Percentiles rank a stretch among this genome's conserved stretches.
phyloP scores from a whole-genome alignment of 2,113 vertebrate species.

The Neolamprologus falcicula region DNA sequence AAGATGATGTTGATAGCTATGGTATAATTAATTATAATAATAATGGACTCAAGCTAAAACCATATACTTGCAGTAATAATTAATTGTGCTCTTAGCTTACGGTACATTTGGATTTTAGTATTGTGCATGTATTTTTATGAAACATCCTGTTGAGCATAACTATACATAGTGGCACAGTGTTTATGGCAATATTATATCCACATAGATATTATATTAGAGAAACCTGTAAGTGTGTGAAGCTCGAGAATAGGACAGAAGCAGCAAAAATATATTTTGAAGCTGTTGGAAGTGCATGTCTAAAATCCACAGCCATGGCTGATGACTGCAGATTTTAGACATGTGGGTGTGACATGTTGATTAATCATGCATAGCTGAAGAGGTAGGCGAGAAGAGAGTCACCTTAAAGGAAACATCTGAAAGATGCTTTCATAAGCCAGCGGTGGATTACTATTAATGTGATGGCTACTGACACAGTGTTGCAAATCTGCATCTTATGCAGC shows the following conservation, averaged over 20 bases:
- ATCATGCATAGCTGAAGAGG: not conserved
- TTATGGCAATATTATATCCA: not conserved
- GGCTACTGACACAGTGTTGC: not conserved
- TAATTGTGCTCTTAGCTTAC: not conserved
- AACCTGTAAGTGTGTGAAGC: not conserved
- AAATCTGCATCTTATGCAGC: not conserved
- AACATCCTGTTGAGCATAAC: not conserved
- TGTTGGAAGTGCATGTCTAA: not conserved
- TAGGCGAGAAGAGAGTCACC: not conserved
- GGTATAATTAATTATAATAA: not conserved
- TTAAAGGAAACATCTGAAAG: not conserved
- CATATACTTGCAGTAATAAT: not conserved
- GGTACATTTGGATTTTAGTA: not conserved
- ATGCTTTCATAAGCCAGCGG: not conserved
- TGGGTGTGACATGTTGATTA: not conserved
- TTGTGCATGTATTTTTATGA: not conserved
- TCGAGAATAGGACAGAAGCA: not conserved
- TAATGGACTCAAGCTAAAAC: not conserved
- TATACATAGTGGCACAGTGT: not conserved
- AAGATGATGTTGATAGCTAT: not conserved
- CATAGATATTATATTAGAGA: not conserved
- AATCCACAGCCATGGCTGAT: not conserved
- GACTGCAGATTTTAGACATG: not conserved
- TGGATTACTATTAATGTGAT: not conserved
- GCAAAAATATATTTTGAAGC: not conserved